A percentile compares a stretch with the other conserved stretches of the same genome.
These are phyloP conservation scores for Drosophila dives DNA, from an alignment of 2,888 invertebrate genomes.

Conservation along the genomic window DNA sequence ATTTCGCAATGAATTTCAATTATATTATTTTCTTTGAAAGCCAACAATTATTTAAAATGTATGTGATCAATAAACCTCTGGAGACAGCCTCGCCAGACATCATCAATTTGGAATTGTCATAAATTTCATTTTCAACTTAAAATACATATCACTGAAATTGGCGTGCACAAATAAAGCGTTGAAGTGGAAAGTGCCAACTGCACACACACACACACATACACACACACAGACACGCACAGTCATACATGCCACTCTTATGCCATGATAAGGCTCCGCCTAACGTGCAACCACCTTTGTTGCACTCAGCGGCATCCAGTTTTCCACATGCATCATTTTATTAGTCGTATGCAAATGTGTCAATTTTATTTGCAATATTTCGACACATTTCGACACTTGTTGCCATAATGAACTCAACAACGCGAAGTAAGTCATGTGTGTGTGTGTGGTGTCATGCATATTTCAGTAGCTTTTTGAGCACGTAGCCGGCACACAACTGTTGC, in stretches of 20 bases:
- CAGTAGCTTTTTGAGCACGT: conserved; percentile 50
- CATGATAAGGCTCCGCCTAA: conserved; percentile 28
- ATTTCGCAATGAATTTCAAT: neutral
- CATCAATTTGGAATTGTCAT: conserved; percentile 82
- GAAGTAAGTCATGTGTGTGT: conserved; percentile 1
- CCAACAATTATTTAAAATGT: conserved; percentile 15
- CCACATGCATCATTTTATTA: conserved; percentile 79
- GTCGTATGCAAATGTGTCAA: conserved; percentile 84
- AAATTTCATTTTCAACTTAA: conserved; percentile 70
- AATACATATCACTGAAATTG: conserved; percentile 38
- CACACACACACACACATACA: conserved; percentile 35
- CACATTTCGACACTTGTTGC: conserved; percentile 82
- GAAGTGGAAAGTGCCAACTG: conserved; percentile 73
- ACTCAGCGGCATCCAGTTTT: conserved; percentile 46
- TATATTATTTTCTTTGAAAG: neutral
- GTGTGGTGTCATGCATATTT: conserved; percentile 52
- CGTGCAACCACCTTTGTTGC: conserved; percentile 40
- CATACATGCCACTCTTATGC: conserved; percentile 31
- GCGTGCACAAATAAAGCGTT: conserved; percentile 65
- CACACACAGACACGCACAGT: neutral
- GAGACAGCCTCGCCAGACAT: conserved; percentile 62
- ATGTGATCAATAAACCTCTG: conserved; percentile 54
- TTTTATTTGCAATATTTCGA: conserved; percentile 82
- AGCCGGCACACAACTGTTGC: conserved; percentile 70
- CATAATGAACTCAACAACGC: conserved; percentile 70